Evolutionary conservation across 2,797 vertebrate genomes (phyloP), one percentile per base, ranked within the genome.

Genomic region (Clarias fuscus): DNA sequence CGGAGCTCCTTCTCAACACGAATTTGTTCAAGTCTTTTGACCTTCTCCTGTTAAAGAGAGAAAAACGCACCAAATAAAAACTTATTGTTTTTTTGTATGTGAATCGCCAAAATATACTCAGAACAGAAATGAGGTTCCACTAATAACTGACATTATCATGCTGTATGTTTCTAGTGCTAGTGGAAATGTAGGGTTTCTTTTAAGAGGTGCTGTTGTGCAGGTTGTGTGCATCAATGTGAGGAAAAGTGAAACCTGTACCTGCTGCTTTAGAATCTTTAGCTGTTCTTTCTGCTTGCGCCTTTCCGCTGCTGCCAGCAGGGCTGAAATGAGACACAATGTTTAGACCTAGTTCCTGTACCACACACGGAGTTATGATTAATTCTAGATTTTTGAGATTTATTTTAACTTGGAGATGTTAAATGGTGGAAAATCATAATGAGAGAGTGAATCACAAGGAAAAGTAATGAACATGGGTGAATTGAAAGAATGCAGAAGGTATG

Each of bases 1-100:
- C 98, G 95, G 92, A 98, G 95, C 94, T 99, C 97, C 93, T 98
- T 99, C 94, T 99, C 97, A 95, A 97, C 95, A 91, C 97, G 96
- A 91, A 98, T 96, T 94, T 98, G 98, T 93, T 99, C 97, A 93
- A 98, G 98, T 93, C 97, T 96, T 92, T 97, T 97, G 91, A 99
- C 97, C 95, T 98, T 99, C 93, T 99, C 98, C 98, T 99, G 92
- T 90, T 87, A 43, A n/a, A 5, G 17, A 61, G 15, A 58, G 61
- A 70, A 33, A 22, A 11, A 61, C 7, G n/a, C 24, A 6, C 0
- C 11, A 53, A 58, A 53, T 27, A 58, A 33, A 30, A 30, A 24
- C 33, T 2, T 5, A 43, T 37, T 70, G 48, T 40, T 37, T 13
- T 43, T 18, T 5, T 72, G 37, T 8, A 8, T 40, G 68, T 24